Evolutionary conservation across 2,113 vertebrate species (phyloP).

Genomic region (Micronycteris hirsuta): DNA sequence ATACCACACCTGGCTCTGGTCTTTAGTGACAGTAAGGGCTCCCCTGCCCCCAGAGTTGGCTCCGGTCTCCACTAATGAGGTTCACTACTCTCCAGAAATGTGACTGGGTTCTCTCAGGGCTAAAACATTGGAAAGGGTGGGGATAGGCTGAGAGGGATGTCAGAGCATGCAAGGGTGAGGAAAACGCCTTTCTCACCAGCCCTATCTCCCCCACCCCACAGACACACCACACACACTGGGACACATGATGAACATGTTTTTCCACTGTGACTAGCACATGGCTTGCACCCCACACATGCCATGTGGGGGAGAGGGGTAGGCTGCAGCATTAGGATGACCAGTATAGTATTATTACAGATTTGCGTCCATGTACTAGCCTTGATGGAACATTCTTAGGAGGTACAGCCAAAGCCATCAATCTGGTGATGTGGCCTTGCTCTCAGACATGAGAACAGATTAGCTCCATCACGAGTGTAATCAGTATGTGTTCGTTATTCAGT

Average conservation of each 20-base stretch:
- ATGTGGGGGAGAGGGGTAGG: accelerated
- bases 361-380: neutral
- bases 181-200: neutral
- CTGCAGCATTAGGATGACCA: no score
- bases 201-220: neutral
- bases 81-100: neutral
- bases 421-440: neutral
- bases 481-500: neutral
- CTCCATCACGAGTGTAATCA: neutral
- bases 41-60: neutral
- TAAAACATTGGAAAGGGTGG: neutral
- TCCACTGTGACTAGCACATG: accelerated
- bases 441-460: neutral
- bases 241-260: accelerated
- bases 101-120: neutral
- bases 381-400: neutral
- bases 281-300: accelerated
- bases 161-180: neutral
- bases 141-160: neutral
- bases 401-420: neutral
- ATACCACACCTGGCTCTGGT: neutral
- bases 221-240: neutral
- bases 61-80: neutral
- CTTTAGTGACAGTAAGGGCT: neutral
- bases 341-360: neutral